A percentile compares a stretch with the other conserved stretches of the same genome.
Evolutionary conservation across 1,140 invertebrate genomes (phyloP).

Genomic region (Vanessa atalanta): DNA sequence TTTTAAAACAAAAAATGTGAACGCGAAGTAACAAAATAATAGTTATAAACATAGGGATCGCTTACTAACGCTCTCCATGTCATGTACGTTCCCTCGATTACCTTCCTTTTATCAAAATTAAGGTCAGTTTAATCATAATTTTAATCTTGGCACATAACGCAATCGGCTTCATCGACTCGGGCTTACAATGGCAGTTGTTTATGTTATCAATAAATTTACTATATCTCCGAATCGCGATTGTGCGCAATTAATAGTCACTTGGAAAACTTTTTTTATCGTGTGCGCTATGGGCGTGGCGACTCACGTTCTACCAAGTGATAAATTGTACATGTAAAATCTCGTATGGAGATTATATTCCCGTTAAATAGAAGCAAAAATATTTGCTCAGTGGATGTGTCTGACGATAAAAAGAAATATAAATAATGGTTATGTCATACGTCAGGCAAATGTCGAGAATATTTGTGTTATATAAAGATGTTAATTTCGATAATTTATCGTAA

Average conservation of each 20-base stretch:
- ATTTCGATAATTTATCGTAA: background rate
- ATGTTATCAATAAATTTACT: background rate
- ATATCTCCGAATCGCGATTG: background rate
- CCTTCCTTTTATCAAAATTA: too few relatives aligned
- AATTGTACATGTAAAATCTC: constrained; percentile 8
- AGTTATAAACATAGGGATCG: too few relatives aligned
- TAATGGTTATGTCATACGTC: background rate
- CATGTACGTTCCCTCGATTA: too few relatives aligned
- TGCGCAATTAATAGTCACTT: constrained; percentile 15
- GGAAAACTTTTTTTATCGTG: constrained; percentile 24
- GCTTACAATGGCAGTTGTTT: background rate
- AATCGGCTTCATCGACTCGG: background rate
- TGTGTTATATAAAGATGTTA: background rate
- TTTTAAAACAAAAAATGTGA: too few relatives aligned
- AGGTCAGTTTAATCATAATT: too few relatives aligned
- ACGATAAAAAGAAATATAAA: background rate
- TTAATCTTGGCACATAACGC: too few relatives aligned
- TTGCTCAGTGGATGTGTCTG: background rate
- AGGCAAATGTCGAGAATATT: background rate
- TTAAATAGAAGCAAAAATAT: background rate
- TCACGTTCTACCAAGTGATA: constrained; percentile 19
- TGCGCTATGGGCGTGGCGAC: constrained; percentile 21
- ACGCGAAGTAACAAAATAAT: too few relatives aligned
- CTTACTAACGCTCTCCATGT: too few relatives aligned
- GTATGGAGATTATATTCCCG: background rate